These are phyloP conservation scores for Exephanes ischioxanthus DNA, from an alignment of 2,888 invertebrate genomes.

Conservation along the genomic window DNA sequence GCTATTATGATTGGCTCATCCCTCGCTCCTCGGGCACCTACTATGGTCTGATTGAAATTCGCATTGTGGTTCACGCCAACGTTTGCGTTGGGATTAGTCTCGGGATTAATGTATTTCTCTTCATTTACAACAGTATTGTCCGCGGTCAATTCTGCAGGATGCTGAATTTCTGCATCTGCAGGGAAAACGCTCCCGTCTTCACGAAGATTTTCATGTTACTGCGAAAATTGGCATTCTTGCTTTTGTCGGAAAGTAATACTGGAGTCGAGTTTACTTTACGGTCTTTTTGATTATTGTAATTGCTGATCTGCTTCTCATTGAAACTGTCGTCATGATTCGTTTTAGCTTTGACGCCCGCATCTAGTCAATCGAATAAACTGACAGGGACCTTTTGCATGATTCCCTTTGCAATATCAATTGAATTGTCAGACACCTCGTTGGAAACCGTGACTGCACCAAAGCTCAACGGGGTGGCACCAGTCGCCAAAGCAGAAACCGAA, in stretches of 20 bases:
- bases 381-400: background rate
- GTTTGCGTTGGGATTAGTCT: slow-evolving; percentile 56
- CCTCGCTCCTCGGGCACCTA: slow-evolving; percentile 59
- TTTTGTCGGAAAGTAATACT: background rate
- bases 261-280: background rate
- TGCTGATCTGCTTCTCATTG: background rate
- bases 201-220: background rate
- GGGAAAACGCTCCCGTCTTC: background rate
- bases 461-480: background rate
- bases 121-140: slow-evolving; percentile 46
- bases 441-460: background rate
- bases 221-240: background rate
- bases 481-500: background rate
- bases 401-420: slow-evolving; percentile 1
- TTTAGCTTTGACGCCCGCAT: background rate
- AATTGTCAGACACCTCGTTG: background rate
- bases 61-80: slow-evolving; percentile 66
- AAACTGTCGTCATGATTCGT: background rate
- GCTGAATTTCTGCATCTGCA: background rate
- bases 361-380: background rate
- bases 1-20: slow-evolving; percentile 74
- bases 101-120: slow-evolving; percentile 43
- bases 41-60: slow-evolving; percentile 75
- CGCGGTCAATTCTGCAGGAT: slow-evolving; percentile 23
- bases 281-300: background rate